Percentiles rank a stretch among this genome's conserved stretches.
These are phyloP conservation scores for Caenorhabditis briggsae DNA, from an alignment of 1,140 invertebrate species.

Conservation along the genomic window DNA sequence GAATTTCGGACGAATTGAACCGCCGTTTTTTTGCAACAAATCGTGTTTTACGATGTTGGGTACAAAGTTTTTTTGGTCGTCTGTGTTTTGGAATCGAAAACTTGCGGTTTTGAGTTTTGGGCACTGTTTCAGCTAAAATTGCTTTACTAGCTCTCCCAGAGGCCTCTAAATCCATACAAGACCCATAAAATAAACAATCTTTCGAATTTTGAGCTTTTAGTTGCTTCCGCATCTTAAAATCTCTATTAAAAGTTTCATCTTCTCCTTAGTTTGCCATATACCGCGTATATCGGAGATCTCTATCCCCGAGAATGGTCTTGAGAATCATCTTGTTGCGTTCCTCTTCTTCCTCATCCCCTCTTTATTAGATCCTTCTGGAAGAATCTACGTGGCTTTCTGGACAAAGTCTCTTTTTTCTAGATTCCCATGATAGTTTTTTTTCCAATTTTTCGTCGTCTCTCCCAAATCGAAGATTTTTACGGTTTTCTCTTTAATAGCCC, in stretches of 20 bases:
- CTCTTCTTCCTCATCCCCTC: background rate
- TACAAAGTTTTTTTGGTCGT: background rate
- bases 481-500: background rate
- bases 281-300: no score
- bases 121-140: no score
- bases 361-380: background rate
- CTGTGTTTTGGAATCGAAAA: constrained; percentile 1
- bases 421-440: background rate
- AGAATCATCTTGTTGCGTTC: no score
- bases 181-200: no score
- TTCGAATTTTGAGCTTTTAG: no score
- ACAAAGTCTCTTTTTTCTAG: constrained; percentile 19
- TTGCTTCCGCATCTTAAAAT: no score
- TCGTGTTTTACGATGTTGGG: background rate
- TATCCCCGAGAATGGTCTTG: no score
- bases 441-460: background rate
- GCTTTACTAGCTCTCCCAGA: no score
- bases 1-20: no score
- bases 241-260: no score
- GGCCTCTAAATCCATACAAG: no score
- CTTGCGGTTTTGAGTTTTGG: background rate
- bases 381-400: background rate
- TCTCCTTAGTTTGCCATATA: no score
- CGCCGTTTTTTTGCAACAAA: background rate
- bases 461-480: background rate